Evolutionary conservation across 2,113 vertebrate genomes (phyloP), one percentile per base, ranked within the genome.

Genomic region (Scophthalmus maximus): DNA sequence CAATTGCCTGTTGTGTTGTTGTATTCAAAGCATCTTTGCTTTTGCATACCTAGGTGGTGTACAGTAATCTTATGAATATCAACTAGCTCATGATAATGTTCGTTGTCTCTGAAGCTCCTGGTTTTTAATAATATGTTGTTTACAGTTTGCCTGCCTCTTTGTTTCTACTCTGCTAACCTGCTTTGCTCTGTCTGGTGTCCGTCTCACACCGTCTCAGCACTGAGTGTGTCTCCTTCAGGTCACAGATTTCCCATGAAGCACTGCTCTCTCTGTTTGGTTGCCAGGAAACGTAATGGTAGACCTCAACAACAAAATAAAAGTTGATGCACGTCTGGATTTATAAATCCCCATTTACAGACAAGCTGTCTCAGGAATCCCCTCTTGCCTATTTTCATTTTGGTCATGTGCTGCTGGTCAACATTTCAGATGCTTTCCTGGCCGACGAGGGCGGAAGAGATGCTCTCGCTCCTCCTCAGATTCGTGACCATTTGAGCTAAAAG

Each of bases 131-230:
- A 25, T 70, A 9, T 51, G 15, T 73, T 27, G 26, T 49, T 63
- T 30, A 46, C 27, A 65, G 40, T 78, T 60, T 86, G 57, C 57
- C 27, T 79, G 47, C 69, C 26, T 88, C 34, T 81, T 52, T 74
- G 23, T 87, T 72, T 84, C 68, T 73, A 59, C 64, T 81, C 57
- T 83, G 74, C 84, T 91, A 90, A 92, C 80, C 58, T 72, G 81
- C 79, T 84, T 89, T 82, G 84, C 88, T 77, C 57, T 68, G 26
- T 73, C 29, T 79, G 67, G 29, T 84, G 77, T 83, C 42, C 11
- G 73, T 68, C 60, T 56, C 47, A 36, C 40, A 18, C 56, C n/a
- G 30, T 82, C 55, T 65, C 36, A 69, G 47, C 63, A 49, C 49
- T 47, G n/a, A 25, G 2, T 71, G 51, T 72, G 44, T 71, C 56